Evolutionary conservation across 2,113 vertebrate genomes (phyloP), one percentile per base, ranked within the genome.

Genomic region (Pomatorhinus ruficollis): DNA sequence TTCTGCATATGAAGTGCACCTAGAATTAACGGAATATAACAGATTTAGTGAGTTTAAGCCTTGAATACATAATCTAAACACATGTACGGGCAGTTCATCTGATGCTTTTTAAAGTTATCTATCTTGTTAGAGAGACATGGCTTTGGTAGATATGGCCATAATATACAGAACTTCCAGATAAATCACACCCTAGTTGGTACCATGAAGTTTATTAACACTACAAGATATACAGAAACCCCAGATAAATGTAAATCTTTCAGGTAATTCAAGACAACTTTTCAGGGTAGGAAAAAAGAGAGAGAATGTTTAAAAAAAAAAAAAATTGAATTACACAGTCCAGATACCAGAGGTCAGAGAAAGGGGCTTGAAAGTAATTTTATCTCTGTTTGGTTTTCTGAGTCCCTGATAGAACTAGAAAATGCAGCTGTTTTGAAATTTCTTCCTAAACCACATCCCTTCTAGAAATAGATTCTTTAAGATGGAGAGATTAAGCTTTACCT

Each of bases 401-500:
- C 12, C 10, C 23, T 35, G 19, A 22, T 6, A 65, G 22, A 90
- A 53, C 37, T 27, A 57, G 22, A 69, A 80, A 86, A 85, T 15
- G 7, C 8, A 45, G 8, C 24, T 79, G 27, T 18, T 91, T 44
- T 72, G 23, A 87, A 78, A 24, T 16, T 71, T 71, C 39, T 71
- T 49, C 57, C n/a, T 40, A 82, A 93, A 81, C 10, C 23, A 65
- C 8, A 25, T 40, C 22, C 59, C 25, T 64, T 74, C 80, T 69
- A 68, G 28, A 74, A 66, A 74, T 3, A 75, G 42, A 44, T 60
- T 66, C 23, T 87, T 83, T 57, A 66, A 69, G 28, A 56, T 70
- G 10, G 77, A 78, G 39, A 94, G 80, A 59, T 93, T 69, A 89
- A 83, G 33, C 12, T 90, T 84, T 68, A 59, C 56, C 25, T 60